Percentiles rank a stretch among this genome's conserved stretches.
phyloP scores from a whole-genome alignment of 2,888 invertebrate genomes.

The Polyommatus iphigenia region DNA sequence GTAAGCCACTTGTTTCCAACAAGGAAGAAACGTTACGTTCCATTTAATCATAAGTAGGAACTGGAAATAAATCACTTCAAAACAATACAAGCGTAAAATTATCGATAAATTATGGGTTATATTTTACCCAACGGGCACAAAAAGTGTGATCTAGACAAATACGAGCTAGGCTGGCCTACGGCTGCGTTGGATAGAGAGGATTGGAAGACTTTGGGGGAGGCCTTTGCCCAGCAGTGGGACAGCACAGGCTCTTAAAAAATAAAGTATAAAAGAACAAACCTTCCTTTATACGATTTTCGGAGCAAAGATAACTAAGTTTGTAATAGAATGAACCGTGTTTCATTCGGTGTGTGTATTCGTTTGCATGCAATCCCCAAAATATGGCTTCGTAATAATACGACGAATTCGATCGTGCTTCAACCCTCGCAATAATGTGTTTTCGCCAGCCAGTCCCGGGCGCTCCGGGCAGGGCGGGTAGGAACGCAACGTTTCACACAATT shows the following conservation, averaged over 20 bases:
- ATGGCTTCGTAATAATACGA: slow-evolving; percentile 62
- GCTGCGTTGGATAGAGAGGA: no score
- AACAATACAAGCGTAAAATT: slow-evolving; percentile 16
- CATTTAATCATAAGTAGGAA: slow-evolving; percentile 18
- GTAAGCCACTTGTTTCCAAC: not conserved
- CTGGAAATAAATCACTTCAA: slow-evolving; percentile 9
- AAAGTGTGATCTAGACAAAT: not conserved
- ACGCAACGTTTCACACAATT: slow-evolving; percentile 12
- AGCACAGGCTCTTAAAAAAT: no score
- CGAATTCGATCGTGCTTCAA: slow-evolving; percentile 49
- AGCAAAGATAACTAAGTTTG: not conserved
- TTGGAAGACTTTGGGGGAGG: no score
- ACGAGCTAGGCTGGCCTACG: no score
- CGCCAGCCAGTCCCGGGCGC: slow-evolving; percentile 46
- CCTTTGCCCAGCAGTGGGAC: no score
- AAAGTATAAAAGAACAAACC: not conserved
- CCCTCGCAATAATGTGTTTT: slow-evolving; percentile 60
- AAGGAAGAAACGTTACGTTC: slow-evolving; percentile 19
- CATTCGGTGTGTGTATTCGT: slow-evolving; percentile 37
- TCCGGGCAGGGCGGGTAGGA: slow-evolving; percentile 39
- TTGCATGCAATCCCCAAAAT: slow-evolving; percentile 48
- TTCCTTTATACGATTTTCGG: not conserved
- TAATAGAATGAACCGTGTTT: not conserved
- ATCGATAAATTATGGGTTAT: slow-evolving; percentile 18
- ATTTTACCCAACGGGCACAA: not conserved